These are phyloP conservation scores for Tadarida brasiliensis DNA, from an alignment of 2,797 vertebrate genomes.

Conservation along the genomic window DNA sequence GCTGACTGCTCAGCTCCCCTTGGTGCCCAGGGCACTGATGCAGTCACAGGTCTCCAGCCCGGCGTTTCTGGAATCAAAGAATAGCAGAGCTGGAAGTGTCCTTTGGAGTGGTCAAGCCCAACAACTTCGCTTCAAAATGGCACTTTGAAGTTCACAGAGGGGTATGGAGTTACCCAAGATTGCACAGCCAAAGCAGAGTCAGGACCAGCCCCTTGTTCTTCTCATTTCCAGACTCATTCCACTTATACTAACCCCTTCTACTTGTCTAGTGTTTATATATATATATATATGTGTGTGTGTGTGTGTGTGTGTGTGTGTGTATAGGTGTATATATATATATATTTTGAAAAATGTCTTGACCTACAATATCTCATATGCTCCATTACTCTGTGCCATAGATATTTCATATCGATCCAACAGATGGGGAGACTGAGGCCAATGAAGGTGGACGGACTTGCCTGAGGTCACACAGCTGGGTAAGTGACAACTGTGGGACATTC, in stretches of 20 bases:
- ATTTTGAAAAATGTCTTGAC: not conserved
- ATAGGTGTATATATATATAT: not conserved
- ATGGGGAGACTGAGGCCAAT: not conserved
- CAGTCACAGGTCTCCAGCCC: not conserved
- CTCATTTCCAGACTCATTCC: not conserved
- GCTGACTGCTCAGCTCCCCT: not conserved
- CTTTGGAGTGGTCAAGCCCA: not conserved
- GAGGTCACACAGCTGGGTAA: slow-evolving; percentile 24
- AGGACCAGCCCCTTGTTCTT: not conserved
- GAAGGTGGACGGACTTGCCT: not conserved
- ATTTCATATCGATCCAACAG: not conserved
- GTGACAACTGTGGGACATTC: not conserved
- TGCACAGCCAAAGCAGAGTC: not conserved
- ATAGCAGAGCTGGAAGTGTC: not conserved
- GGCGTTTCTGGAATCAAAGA: not conserved
- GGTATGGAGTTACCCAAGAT: not conserved
- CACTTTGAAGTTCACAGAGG: not conserved
- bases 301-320: too few relatives aligned
- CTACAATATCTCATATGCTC: not conserved
- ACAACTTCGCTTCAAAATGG: not conserved
- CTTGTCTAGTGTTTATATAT: not conserved
- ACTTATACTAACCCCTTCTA: not conserved
- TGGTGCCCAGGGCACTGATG: not conserved
- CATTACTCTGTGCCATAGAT: not conserved
- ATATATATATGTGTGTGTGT: too few relatives aligned